Evolutionary conservation across 2,888 invertebrate species (phyloP).

Genomic region (Stenotaenia linearis): DNA sequence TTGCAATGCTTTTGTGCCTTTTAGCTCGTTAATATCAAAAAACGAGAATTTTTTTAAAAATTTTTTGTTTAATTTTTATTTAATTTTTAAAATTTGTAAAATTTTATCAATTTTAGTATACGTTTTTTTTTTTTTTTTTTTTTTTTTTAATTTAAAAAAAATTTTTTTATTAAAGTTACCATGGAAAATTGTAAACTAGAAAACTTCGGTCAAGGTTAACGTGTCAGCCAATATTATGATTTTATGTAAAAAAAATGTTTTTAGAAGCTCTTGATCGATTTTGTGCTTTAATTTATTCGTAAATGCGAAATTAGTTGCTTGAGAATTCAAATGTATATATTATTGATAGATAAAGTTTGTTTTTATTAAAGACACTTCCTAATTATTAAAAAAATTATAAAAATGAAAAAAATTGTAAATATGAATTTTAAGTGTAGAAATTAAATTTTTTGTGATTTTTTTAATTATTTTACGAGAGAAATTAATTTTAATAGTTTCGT

Average conservation of each 20-base stretch:
- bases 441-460: not conserved
- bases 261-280: not conserved
- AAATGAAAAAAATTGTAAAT: not conserved
- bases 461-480: not conserved
- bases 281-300: not conserved
- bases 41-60: not conserved
- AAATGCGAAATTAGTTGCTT: not conserved
- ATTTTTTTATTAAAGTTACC: not conserved
- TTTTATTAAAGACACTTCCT: slow-evolving; percentile 13
- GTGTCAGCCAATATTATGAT: not conserved
- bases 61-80: not conserved
- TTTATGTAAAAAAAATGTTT: not conserved
- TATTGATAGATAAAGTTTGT: not conserved
- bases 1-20: slow-evolving; percentile 13
- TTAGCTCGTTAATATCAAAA: not conserved
- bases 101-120: too few relatives aligned
- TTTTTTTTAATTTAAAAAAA: not conserved
- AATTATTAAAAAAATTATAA: not conserved
- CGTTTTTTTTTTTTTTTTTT: not conserved
- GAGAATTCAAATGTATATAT: not conserved
- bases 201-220: slow-evolving; percentile 1
- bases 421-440: not conserved
- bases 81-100: too few relatives aligned
- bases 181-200: slow-evolving; percentile 7
- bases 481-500: not conserved